Percentiles rank a stretch among this genome's conserved stretches.
These are phyloP conservation scores for Hemibates koningsi DNA, from an alignment of 2,113 vertebrate species.

Conservation along the genomic window DNA sequence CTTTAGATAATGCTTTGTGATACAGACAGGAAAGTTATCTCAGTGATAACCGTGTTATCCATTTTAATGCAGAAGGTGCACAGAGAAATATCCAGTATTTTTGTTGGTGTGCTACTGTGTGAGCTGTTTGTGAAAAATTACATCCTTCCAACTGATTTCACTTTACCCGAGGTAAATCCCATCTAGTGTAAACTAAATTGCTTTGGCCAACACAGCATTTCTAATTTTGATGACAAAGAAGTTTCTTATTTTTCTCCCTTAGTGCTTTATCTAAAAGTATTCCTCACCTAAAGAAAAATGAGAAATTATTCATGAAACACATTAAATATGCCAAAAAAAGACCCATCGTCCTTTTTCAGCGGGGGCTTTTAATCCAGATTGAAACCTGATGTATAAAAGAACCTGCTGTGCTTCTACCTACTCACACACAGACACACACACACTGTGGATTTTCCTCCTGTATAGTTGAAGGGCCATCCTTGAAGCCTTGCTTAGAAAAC, in stretches of 20 bases:
- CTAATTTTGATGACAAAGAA: constrained; percentile 75
- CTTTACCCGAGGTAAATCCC: background rate
- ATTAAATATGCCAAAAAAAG: constrained; percentile 20
- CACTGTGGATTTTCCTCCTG: background rate
- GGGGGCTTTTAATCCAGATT: constrained; percentile 5
- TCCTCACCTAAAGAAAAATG: constrained; percentile 72
- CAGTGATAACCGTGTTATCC: background rate
- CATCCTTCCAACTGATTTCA: background rate
- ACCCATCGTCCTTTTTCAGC: background rate
- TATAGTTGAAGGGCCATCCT: background rate
- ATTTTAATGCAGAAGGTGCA: background rate
- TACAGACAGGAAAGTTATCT: background rate
- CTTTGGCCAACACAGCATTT: constrained; percentile 20
- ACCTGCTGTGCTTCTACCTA: background rate
- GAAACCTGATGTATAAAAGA: background rate
- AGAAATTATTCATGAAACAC: constrained; percentile 35
- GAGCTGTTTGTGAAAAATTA: background rate
- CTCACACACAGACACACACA: background rate
- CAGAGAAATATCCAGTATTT: background rate
- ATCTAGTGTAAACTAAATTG: constrained; percentile 15
- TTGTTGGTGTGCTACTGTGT: background rate
- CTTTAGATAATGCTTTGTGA: background rate
- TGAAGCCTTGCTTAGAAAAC: background rate
- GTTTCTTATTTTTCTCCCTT: constrained; percentile 60
- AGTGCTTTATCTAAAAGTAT: constrained; percentile 65